These are phyloP conservation scores for Drosophila pandora DNA, from an alignment of 1,140 invertebrate species.

Conservation along the genomic window DNA sequence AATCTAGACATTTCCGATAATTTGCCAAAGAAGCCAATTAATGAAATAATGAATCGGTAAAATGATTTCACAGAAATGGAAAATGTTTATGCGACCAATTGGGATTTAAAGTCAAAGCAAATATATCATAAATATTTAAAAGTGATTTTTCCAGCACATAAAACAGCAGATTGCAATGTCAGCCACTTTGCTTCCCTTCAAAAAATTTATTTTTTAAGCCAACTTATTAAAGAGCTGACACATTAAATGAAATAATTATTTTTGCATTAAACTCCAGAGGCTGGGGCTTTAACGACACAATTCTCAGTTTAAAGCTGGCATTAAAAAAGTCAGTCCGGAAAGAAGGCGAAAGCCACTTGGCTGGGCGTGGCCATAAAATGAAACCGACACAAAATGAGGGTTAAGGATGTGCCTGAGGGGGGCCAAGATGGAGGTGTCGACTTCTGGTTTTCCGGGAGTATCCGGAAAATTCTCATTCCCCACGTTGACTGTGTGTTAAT, in stretches of 20 bases:
- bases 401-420: conserved; percentile 1
- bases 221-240: conserved; percentile 23
- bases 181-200: background rate
- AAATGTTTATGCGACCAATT: background rate
- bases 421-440: conserved; percentile 9
- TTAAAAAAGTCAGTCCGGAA: conserved; percentile 44
- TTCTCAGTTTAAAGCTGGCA: conserved; percentile 59
- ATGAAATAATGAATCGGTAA: background rate
- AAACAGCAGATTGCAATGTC: conserved; percentile 16
- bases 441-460: conserved; percentile 28
- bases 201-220: conserved; percentile 1
- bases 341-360: conserved; percentile 39
- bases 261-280: conserved; percentile 54
- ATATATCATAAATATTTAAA: background rate
- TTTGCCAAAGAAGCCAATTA: background rate
- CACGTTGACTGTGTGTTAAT: conserved; percentile 52
- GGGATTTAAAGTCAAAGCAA: background rate
- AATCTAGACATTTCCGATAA: background rate
- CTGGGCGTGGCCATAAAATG: conserved; percentile 49
- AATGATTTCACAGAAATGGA: background rate
- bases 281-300: conserved; percentile 55
- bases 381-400: conserved; percentile 12
- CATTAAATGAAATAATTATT: conserved; percentile 61
- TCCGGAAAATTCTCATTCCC: conserved; percentile 3
- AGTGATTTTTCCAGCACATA: conserved; percentile 8